phyloP scores from a whole-genome alignment of 2,888 invertebrate genomes.

The Nudaria mundana region DNA sequence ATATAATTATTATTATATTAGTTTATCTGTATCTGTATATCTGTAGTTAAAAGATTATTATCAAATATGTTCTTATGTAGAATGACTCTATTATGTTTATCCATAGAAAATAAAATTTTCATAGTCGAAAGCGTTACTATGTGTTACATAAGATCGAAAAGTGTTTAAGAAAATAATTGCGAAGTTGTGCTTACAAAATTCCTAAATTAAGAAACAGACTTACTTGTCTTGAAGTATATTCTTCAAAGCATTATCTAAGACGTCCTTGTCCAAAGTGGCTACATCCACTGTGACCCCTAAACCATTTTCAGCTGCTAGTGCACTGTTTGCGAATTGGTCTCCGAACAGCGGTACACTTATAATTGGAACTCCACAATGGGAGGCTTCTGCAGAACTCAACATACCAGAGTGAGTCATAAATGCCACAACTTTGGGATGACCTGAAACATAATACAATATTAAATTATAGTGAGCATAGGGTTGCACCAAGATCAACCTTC shows the following conservation, averaged over 20 bases:
- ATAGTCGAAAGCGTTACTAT: too few species aligned
- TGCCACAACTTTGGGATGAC: conserved; percentile 72
- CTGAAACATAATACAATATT: conserved; percentile 37
- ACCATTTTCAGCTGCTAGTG: conserved; percentile 60
- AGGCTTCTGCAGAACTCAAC: conserved; percentile 72
- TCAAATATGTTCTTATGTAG: too few species aligned
- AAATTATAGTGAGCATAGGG: too few species aligned
- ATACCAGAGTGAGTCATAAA: conserved; percentile 78
- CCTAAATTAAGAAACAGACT: conserved; percentile 5
- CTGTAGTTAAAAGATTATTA: too few species aligned
- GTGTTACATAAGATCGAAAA: too few species aligned
- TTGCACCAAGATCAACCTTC: too few species aligned
- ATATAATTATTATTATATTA: too few species aligned
- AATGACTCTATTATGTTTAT: too few species aligned
- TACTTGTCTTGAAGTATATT: conserved; percentile 28
- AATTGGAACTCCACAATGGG: conserved; percentile 58
- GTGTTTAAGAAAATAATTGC: too few species aligned
- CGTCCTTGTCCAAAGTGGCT: conserved; percentile 16
- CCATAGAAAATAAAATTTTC: too few species aligned
- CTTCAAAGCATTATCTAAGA: conserved; percentile 21
- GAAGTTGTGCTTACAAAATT: too few species aligned
- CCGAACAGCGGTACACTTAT: conserved; percentile 77
- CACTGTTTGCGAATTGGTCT: conserved; percentile 74
- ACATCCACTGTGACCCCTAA: conserved; percentile 62
- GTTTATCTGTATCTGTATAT: too few species aligned